Base-by-base conservation (phyloP, 2,888 invertebrate species). In the Andrena marginata region DNA sequence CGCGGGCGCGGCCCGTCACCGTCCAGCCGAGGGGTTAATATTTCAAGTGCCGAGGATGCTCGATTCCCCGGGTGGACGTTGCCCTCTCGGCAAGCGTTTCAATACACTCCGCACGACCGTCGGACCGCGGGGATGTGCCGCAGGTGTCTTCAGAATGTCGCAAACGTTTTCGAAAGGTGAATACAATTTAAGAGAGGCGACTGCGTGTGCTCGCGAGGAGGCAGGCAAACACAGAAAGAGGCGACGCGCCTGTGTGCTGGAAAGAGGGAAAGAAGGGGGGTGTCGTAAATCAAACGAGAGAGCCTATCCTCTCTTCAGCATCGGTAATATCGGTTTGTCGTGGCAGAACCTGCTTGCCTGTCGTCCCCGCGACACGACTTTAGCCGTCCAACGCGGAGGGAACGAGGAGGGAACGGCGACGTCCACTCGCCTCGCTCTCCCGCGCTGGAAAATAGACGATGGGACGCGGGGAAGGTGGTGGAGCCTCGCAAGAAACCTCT, bases 251-350 rank as follows among this genome's bases (percentile, higher is more conserved):
- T 67, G 54, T 49, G 35, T 5, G 42, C 42, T 42, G 16, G 42
- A 13, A 16, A 63, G 68, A 48, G 77, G 54, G 49, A 71, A 62
- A 62, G 73, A 76, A 8, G 33, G 1, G 2, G 35, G 81, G 83
- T 42, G 75, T 86, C 86, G 89, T 90, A 90, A 90, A 90, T 90
- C 90, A 90, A 90, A 85, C 86, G 81, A 75, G 73, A 69, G 84
- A 78, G 64, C 16, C 65, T 84, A 54, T 63, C 69, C 75, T 79
- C 81, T 87, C 73, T 48, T 68, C 65, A 62, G 85, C 85, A 84
- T 88, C 70, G 77, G 84, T 88, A 85, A 88, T 87, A 87, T 88
- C 77, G 82, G 80, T 70, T 80, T 63, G 75, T 77, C 78, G 78
- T 70, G 56, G 78, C 67, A 68, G 81, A 87, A 85, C 77, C 80